phyloP scores from a whole-genome alignment of 2,888 invertebrate species.

The Tipula unca region DNA sequence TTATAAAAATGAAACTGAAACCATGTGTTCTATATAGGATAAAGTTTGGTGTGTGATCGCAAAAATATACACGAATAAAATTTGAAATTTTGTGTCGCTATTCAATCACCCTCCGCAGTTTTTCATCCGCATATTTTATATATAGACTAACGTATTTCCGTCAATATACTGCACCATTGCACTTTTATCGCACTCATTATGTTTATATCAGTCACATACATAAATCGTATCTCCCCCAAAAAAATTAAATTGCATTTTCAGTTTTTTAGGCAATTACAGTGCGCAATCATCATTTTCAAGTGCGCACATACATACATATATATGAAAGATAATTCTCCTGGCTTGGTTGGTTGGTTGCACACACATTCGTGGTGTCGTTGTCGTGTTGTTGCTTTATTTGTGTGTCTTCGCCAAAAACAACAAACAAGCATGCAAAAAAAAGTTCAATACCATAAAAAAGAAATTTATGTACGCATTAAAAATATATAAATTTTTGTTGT shows the following conservation, averaged over 20 bases:
- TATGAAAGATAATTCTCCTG: neutral
- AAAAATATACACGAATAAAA: no score
- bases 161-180: no score
- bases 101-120: no score
- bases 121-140: no score
- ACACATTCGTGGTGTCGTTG: neutral
- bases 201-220: neutral
- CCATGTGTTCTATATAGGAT: no score
- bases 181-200: neutral
- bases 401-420: neutral
- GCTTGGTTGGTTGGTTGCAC: neutral
- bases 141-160: no score
- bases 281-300: neutral
- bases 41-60: no score
- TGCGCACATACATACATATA: no score
- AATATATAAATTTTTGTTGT: conserved; percentile 9
- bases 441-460: conserved; percentile 15
- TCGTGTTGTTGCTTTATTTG: neutral
- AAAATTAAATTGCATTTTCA: neutral
- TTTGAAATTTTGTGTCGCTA: no score
- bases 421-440: neutral
- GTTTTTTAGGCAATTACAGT: neutral
- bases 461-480: conserved; percentile 18
- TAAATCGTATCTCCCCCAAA: neutral
- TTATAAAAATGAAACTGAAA: no score